These are phyloP conservation scores for Panagrolaimus sp. DNA, from an alignment of 1,140 invertebrate species.

Conservation along the genomic window DNA sequence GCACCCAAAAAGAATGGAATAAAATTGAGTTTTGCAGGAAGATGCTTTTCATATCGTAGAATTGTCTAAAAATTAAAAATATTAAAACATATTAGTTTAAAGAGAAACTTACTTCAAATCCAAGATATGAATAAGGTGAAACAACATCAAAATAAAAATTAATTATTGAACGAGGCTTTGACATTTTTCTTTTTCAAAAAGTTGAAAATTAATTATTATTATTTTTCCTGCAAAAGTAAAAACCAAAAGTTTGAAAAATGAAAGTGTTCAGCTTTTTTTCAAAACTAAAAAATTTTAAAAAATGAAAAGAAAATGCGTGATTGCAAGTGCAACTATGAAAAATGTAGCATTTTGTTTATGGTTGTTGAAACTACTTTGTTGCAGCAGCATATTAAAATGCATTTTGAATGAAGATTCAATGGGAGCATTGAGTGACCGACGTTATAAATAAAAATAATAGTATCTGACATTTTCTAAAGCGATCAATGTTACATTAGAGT, in stretches of 20 bases:
- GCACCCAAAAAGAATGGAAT: neutral
- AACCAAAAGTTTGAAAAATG: neutral
- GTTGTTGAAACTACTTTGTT: no score
- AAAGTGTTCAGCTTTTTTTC: conserved; percentile 13
- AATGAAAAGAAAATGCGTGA: neutral
- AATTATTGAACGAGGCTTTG: neutral
- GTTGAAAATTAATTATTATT: conserved; percentile 8
- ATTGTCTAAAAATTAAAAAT: no score
- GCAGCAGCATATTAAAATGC: no score
- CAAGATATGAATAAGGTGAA: neutral
- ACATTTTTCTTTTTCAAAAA: neutral
- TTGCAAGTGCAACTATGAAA: conserved; percentile 14
- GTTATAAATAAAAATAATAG: no score
- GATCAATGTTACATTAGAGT: no score
- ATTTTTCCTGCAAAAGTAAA: neutral
- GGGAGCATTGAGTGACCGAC: no score
- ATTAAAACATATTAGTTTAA: no score
- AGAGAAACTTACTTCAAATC: no score
- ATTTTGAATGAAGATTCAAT: no score
- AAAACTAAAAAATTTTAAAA: neutral
- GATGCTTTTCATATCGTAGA: neutral
- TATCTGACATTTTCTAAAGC: no score
- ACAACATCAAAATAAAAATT: conserved; percentile 1
- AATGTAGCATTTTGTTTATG: no score
- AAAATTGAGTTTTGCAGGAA: neutral